Percentiles rank a stretch among this genome's conserved stretches.
phyloP scores from a whole-genome alignment of 64 coral and sea anemone species.

The Acropora yongei region DNA sequence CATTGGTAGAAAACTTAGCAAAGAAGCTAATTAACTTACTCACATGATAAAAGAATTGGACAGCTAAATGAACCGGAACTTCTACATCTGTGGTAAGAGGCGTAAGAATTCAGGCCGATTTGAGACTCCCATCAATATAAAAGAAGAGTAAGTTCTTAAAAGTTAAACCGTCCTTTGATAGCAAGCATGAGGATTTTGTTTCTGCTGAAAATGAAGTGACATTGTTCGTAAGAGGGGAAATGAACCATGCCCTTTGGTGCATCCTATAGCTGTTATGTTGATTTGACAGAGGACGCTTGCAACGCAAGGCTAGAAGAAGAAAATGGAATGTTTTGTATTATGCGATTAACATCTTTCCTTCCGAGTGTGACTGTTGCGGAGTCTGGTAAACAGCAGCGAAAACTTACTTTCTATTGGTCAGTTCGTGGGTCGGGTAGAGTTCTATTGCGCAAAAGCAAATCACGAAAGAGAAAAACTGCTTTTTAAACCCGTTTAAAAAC shows the following conservation, averaged over 20 bases:
- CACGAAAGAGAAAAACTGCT: no score
- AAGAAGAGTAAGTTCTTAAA: constrained; percentile 51
- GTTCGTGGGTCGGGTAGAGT: constrained; percentile 25
- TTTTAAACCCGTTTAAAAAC: no score
- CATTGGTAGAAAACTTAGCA: constrained; percentile 15
- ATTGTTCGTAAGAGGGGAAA: constrained; percentile 22
- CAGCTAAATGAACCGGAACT: constrained; percentile 52
- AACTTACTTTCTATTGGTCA: constrained; percentile 32
- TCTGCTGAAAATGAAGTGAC: constrained; percentile 44
- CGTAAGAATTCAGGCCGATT: neutral
- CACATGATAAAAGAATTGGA: constrained; percentile 37
- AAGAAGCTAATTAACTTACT: constrained; percentile 9
- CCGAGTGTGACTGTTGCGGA: neutral
- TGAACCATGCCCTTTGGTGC: constrained; percentile 41
- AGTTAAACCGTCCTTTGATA: constrained; percentile 46
- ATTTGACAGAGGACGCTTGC: neutral
- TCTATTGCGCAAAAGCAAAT: no score
- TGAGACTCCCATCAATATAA: neutral
- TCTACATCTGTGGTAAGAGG: constrained; percentile 45
- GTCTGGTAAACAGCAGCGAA: constrained; percentile 1
- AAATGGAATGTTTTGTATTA: neutral
- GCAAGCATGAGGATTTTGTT: constrained; percentile 20
- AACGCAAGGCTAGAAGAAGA: neutral
- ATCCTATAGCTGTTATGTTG: neutral
- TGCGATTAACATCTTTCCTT: constrained; percentile 44